phyloP scores from a whole-genome alignment of 2,888 invertebrate genomes.

The Tipula unca region DNA sequence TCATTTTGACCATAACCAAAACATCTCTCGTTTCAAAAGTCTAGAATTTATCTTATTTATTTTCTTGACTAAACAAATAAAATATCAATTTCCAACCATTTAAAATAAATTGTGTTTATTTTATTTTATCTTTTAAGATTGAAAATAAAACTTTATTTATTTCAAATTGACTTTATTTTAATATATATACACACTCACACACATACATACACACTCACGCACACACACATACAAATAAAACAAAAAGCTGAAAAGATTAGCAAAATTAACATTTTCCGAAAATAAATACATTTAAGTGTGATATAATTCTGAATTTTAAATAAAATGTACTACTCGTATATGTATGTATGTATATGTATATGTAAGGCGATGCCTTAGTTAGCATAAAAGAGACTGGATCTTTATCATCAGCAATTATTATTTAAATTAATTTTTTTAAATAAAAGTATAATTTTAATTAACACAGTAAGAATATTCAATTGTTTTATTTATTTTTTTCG shows the following conservation, averaged over 20 bases:
- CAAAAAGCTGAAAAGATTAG: not conserved
- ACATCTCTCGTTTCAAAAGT: not conserved
- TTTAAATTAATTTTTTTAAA: not conserved
- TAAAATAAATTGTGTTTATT: not conserved
- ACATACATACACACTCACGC: not conserved
- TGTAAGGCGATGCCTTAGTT: not conserved
- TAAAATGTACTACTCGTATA: too few species aligned
- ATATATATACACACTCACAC: not conserved
- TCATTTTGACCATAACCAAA: not conserved
- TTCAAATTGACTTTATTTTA: not conserved
- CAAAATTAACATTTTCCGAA: not conserved
- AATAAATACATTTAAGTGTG: slow-evolving; percentile 3
- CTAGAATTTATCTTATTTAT: not conserved
- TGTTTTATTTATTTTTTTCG: not conserved
- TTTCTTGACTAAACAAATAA: slow-evolving; percentile 8
- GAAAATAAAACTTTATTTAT: not conserved
- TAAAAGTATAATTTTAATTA: not conserved
- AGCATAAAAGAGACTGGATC: not conserved
- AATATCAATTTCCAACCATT: slow-evolving; percentile 8
- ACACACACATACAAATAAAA: too few species aligned
- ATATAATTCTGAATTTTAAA: slow-evolving; percentile 9
- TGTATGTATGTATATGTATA: too few species aligned
- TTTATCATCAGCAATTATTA: not conserved
- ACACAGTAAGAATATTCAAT: not conserved
- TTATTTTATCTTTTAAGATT: not conserved